Percentiles rank a stretch among this genome's conserved stretches.
Evolutionary conservation across 92 coral and sea anemone species (phyloP).

Genomic region (Actinostola sp.): DNA sequence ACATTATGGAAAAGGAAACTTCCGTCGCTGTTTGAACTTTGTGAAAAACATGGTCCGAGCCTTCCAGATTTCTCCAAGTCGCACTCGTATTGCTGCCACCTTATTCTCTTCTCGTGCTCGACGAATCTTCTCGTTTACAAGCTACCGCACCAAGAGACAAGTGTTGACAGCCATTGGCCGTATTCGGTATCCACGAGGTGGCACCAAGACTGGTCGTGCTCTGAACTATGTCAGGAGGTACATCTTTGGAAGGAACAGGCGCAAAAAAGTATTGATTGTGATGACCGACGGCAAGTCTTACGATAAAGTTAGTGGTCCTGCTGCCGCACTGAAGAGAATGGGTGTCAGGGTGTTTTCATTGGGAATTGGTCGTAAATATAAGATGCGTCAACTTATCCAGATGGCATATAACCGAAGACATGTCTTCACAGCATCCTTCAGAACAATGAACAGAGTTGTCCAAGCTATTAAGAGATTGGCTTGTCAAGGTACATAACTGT

Average conservation of each 20-base stretch:
- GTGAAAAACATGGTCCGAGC: constrained; percentile 61
- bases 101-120: constrained; percentile 60
- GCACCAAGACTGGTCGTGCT: constrained; percentile 64
- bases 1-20: constrained; percentile 57
- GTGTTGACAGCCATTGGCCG: constrained; percentile 45
- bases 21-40: constrained; percentile 73
- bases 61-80: constrained; percentile 60
- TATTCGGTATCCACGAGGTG: constrained; percentile 77
- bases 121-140: constrained; percentile 55
- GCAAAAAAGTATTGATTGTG: constrained; percentile 59
- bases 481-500: constrained; percentile 60
- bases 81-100: constrained; percentile 65
- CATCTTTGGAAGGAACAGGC: constrained; percentile 42
- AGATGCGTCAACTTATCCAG: constrained; percentile 51
- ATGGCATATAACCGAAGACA: constrained; percentile 60
- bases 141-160: constrained; percentile 28
- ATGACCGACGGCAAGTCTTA: constrained; percentile 78
- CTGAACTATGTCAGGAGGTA: constrained; percentile 39
- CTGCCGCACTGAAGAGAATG: constrained; percentile 44
- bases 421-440: constrained; percentile 57
- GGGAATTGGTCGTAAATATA: constrained; percentile 69
- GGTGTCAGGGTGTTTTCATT: constrained; percentile 58
- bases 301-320: constrained; percentile 64
- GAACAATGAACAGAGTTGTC: constrained; percentile 46
- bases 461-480: constrained; percentile 55